Evolutionary conservation across 1,140 invertebrate species (phyloP), one percentile per base, ranked within the genome.

Genomic region (Thaumetopoea pityocampa): DNA sequence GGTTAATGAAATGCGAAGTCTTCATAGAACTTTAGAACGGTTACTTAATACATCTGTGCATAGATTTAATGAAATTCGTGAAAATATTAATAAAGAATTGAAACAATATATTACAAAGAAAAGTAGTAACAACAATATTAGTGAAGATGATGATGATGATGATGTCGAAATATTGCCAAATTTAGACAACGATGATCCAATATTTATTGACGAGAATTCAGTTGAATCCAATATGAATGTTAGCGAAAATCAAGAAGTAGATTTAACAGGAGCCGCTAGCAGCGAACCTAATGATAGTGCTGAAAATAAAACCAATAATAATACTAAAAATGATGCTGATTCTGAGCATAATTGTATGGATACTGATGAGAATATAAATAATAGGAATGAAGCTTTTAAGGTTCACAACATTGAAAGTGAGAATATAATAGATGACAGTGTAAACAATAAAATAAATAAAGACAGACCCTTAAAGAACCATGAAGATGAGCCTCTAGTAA

Each of bases 201-300:
- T 86, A 44, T 86, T 80, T 48, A 86, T 86, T 37, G 85, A 86
- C 43, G 85, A 86, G 57, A 86, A 86, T 55, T 86, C 85, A 0
- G 53, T 71, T 7, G 85, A 84, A 15, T 85, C 80, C 3, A 56
- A 59, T 41, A 34, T 48, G 0, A 55, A 61, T 45, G 48, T 47
- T 10, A 63, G 60, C 33, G 68, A 67, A 7, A 64, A 34, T 4
- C 72, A 73, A 38, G 72, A 80, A 28, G 74, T 81, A 1, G 78
- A 82, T 47, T 42, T 82, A 9, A 82, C 78, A 3, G 66, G 54
- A 8, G 29, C 49, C 5, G 65, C 58, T 2, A 76, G 59, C 24
- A 79, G 78, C 36, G 79, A 82, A 11, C 67, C 58, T 14, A 77
- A 83, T 37, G 69, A 79, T 37, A 83, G 72, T 34, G 54, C 32